Evolutionary conservation across 2,113 vertebrate species (phyloP).

Genomic region (Oncorhynchus kisutch): DNA sequence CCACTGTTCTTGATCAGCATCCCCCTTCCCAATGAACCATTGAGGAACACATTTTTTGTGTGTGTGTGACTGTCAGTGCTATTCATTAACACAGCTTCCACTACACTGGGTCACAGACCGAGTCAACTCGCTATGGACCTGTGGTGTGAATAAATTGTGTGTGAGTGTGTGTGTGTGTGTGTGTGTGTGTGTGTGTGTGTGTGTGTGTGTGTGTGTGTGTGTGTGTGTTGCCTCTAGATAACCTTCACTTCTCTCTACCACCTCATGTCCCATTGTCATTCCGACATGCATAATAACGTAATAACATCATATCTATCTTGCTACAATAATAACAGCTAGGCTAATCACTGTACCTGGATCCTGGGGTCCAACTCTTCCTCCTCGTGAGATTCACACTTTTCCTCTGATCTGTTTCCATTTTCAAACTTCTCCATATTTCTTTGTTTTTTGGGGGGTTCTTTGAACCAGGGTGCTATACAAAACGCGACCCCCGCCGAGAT

Average conservation of each 20-base stretch:
- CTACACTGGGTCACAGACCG: too few species aligned
- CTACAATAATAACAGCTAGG: too few species aligned
- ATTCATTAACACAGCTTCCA: too few species aligned
- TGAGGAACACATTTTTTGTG: too few species aligned
- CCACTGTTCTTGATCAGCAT: too few species aligned
- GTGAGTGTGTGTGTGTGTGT: background rate
- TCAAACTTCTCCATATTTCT: constrained; percentile 63
- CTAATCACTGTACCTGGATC: constrained; percentile 80
- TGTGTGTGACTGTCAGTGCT: background rate
- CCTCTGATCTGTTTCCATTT: constrained; percentile 54
- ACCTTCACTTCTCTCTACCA: background rate
- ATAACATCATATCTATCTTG: background rate
- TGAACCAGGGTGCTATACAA: constrained; percentile 25
- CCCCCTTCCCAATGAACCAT: too few species aligned
- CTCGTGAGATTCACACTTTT: constrained; percentile 58
- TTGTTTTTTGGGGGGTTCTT: background rate
- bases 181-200: too few species aligned
- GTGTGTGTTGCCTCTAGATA: background rate
- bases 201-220: too few species aligned
- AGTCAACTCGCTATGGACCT: too few species aligned
- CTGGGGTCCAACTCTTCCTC: constrained; percentile 90
- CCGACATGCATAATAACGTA: background rate
- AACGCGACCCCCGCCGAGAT: constrained; percentile 34
- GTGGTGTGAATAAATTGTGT: too few species aligned
- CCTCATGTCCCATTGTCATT: background rate